These are phyloP conservation scores for Himantopus leucocephalus DNA, from an alignment of 2,113 vertebrate genomes.

Conservation along the genomic window DNA sequence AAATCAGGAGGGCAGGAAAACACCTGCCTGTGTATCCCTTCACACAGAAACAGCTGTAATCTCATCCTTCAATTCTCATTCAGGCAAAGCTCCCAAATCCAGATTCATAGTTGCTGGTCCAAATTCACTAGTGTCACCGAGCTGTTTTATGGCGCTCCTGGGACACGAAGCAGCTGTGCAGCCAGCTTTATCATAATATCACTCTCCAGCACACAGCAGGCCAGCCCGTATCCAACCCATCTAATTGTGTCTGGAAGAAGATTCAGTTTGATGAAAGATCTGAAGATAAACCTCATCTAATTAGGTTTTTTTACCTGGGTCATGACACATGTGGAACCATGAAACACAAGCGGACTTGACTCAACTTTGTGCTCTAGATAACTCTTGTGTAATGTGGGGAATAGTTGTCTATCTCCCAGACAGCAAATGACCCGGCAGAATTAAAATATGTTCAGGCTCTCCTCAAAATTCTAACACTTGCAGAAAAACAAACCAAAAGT, in stretches of 20 bases:
- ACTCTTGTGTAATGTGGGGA: background rate
- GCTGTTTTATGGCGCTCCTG: background rate
- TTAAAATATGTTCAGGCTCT: background rate
- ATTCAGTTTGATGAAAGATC: background rate
- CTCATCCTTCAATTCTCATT: background rate
- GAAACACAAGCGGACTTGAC: background rate
- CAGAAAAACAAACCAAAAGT: background rate
- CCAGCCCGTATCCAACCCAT: background rate
- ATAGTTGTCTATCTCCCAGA: background rate
- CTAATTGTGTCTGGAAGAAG: background rate
- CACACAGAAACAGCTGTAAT: background rate
- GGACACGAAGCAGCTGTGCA: background rate
- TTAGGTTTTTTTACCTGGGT: background rate
- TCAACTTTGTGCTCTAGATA: background rate
- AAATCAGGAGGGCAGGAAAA: background rate
- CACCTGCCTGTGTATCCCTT: background rate
- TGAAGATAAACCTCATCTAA: background rate
- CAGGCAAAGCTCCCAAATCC: background rate
- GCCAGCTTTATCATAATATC: background rate
- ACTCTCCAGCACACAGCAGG: background rate
- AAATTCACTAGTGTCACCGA: background rate
- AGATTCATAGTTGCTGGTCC: background rate
- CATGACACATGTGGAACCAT: background rate
- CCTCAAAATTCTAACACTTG: background rate
- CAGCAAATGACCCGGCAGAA: background rate